These are phyloP conservation scores for Porphyrio hochstetteri DNA, from an alignment of 2,113 vertebrate genomes.

Conservation along the genomic window DNA sequence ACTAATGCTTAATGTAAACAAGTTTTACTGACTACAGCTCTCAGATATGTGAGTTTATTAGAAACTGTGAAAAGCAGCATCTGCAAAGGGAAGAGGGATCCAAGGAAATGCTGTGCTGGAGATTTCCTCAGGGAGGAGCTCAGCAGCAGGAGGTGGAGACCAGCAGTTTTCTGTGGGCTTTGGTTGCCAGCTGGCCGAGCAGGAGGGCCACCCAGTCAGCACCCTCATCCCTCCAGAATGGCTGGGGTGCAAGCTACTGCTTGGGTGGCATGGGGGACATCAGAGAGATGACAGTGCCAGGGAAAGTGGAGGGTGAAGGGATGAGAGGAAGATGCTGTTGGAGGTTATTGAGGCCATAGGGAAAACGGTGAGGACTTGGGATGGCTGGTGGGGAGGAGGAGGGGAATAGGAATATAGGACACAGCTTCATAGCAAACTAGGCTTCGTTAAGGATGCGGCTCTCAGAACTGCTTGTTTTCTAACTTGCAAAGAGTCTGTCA, in stretches of 20 bases:
- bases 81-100: conserved; percentile 1
- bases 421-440: conserved; percentile 42
- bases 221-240: not conserved
- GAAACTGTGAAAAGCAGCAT: conserved; percentile 1
- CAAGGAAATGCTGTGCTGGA: not conserved
- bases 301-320: not conserved
- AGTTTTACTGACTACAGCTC: not conserved
- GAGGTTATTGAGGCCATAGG: not conserved
- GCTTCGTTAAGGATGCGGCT: conserved; percentile 33
- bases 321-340: not conserved
- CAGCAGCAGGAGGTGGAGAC: not conserved
- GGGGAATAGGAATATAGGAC: conserved; percentile 50
- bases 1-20: not conserved
- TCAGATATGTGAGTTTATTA: not conserved
- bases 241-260: accelerated
- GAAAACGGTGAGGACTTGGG: not conserved
- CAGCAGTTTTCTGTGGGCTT: accelerated
- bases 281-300: not conserved
- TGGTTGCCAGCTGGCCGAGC: not conserved
- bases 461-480: conserved; percentile 53
- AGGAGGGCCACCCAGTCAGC: not conserved
- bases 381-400: not conserved
- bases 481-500: conserved; percentile 61
- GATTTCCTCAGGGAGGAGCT: conserved; percentile 22
- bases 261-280: accelerated